Conservation (phyloP, 2,888 invertebrate species). For the Nycteola revayana region DNA sequence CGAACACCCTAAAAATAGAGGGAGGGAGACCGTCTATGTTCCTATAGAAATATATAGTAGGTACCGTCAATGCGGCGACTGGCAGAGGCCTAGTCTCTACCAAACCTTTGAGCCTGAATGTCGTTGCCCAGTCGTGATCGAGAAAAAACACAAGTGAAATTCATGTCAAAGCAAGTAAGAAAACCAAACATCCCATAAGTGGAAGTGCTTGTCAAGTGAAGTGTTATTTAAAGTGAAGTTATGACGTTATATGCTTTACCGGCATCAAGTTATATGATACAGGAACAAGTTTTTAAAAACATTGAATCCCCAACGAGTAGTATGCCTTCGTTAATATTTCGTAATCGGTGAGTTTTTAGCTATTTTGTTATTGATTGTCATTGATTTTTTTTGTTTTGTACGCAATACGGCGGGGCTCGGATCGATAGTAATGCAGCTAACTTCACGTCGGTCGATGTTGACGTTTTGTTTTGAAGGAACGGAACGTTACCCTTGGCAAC, state of each 20-base stretch:
- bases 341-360: constrained; percentile 82
- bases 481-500: constrained; percentile 19
- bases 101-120: constrained; percentile 64
- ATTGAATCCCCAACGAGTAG: constrained; percentile 66
- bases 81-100: constrained; percentile 48
- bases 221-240: constrained; percentile 70
- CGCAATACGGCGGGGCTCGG: constrained; percentile 45
- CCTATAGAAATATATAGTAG: constrained; percentile 30
- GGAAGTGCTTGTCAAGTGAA: constrained; percentile 48
- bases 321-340: constrained; percentile 85
- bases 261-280: constrained; percentile 73
- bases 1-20: constrained; percentile 48
- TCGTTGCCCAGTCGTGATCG: constrained; percentile 49
- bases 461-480: constrained; percentile 23
- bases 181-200: constrained; percentile 54
- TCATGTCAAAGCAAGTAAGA: constrained; percentile 52
- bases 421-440: constrained; percentile 41
- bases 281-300: constrained; percentile 71
- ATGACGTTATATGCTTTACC: constrained; percentile 80
- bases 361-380: constrained; percentile 20
- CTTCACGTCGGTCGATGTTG: constrained; percentile 33
- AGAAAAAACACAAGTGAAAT: constrained; percentile 44
- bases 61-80: constrained; percentile 46
- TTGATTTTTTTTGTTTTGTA: constrained; percentile 32
- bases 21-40: constrained; percentile 34